Evolutionary conservation across 2,113 vertebrate genomes (phyloP).

Genomic region (Ramphastos sulfuratus): DNA sequence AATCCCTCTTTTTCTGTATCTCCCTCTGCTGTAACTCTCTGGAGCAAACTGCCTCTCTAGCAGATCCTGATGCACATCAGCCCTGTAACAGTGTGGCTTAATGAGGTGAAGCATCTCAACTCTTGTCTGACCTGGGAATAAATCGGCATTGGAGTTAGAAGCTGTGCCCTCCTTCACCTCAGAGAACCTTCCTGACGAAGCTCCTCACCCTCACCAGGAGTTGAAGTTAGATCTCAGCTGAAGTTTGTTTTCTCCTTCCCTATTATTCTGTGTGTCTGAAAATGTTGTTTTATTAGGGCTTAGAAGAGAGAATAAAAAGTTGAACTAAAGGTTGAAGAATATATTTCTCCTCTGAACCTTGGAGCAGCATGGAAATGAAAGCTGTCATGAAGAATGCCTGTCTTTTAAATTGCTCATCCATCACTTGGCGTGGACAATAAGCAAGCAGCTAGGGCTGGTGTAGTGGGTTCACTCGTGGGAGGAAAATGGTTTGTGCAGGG

Average conservation of each 20-base stretch:
- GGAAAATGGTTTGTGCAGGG: slow-evolving; percentile 3
- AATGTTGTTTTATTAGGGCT: not conserved
- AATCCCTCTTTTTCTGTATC: not conserved
- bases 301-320: not conserved
- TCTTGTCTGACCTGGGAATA: not conserved
- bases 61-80: not conserved
- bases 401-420: slow-evolving; percentile 31
- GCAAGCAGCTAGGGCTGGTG: slow-evolving; percentile 12
- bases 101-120: not conserved
- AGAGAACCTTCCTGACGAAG: not conserved
- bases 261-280: not conserved
- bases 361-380: slow-evolving; percentile 17
- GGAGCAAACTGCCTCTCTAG: not conserved
- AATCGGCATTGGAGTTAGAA: not conserved
- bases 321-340: slow-evolving; percentile 9
- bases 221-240: not conserved
- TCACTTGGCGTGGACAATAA: slow-evolving; percentile 4
- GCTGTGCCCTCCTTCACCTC: not conserved
- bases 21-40: not conserved
- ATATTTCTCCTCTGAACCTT: slow-evolving; percentile 10
- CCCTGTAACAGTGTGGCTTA: not conserved
- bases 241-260: not conserved
- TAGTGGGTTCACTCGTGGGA: not conserved
- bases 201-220: not conserved
- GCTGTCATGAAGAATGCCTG: not conserved